phyloP scores from a whole-genome alignment of 2,888 invertebrate genomes.

The Orchesella flavescens region DNA sequence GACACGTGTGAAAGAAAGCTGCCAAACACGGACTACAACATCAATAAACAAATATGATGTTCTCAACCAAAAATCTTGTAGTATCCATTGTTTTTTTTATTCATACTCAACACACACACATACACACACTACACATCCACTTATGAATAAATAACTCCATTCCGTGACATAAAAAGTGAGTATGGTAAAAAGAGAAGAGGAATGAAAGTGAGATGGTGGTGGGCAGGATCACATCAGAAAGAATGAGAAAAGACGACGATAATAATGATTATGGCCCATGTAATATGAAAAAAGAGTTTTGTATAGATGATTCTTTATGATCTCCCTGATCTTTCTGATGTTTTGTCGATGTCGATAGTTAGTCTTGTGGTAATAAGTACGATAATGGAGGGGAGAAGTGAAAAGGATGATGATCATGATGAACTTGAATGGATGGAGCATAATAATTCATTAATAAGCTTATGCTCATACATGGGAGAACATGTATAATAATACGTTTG shows the following conservation, averaged over 20 bases:
- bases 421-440: conserved; percentile 34
- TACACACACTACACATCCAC: conserved; percentile 21
- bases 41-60: conserved; percentile 61
- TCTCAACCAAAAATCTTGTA: conserved; percentile 34
- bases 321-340: too few relatives aligned
- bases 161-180: conserved; percentile 46
- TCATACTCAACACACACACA: conserved; percentile 13
- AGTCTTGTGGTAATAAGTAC: too few relatives aligned
- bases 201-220: background rate
- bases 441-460: conserved; percentile 62
- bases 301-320: background rate
- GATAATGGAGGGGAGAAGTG: background rate
- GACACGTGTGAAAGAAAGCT: conserved; percentile 65
- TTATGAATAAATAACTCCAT: conserved; percentile 63
- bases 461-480: conserved; percentile 50
- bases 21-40: conserved; percentile 63
- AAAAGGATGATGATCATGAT: conserved; percentile 37
- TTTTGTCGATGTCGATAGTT: too few relatives aligned
- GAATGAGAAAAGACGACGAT: conserved; percentile 8
- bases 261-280: conserved; percentile 44
- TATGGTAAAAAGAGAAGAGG: background rate
- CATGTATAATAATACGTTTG: conserved; percentile 2
- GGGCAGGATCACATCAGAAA: conserved; percentile 35
- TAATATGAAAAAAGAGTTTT: conserved; percentile 8
- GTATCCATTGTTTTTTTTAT: conserved; percentile 43